A percentile compares a stretch with the other conserved stretches of the same genome.
phyloP scores from a whole-genome alignment of 2,888 invertebrate genomes.

The Eupeodes luniger region DNA sequence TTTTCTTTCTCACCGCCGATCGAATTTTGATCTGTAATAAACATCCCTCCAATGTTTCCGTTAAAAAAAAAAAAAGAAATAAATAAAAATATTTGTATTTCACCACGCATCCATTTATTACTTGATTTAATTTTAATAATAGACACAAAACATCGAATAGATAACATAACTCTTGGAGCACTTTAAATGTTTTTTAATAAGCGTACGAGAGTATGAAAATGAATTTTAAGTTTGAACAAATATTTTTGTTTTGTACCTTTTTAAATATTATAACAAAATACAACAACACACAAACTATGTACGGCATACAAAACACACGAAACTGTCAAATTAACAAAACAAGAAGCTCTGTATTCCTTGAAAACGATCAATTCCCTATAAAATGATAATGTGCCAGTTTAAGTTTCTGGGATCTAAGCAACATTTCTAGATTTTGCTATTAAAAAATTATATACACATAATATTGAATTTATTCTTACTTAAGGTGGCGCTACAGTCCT shows the following conservation, averaged over 20 bases:
- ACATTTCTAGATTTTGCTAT: not conserved
- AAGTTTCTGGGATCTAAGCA: not conserved
- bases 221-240: not conserved
- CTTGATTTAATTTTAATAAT: not conserved
- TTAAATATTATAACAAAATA: not conserved
- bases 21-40: not conserved
- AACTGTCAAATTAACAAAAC: not conserved
- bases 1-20: not conserved
- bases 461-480: too few species aligned
- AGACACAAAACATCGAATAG: not conserved
- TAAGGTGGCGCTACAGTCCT: too few species aligned
- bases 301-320: not conserved
- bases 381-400: not conserved
- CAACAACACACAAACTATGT: not conserved
- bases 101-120: not conserved
- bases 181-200: too few species aligned
- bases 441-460: too few species aligned
- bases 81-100: not conserved
- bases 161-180: not conserved
- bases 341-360: not conserved
- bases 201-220: too few species aligned
- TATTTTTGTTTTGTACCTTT: not conserved
- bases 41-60: constrained; percentile 9
- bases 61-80: not conserved
- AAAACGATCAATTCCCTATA: not conserved